Percentiles rank a stretch among this genome's conserved stretches.
phyloP scores from a whole-genome alignment of 2,113 vertebrate species.

The Xerus inauris region DNA sequence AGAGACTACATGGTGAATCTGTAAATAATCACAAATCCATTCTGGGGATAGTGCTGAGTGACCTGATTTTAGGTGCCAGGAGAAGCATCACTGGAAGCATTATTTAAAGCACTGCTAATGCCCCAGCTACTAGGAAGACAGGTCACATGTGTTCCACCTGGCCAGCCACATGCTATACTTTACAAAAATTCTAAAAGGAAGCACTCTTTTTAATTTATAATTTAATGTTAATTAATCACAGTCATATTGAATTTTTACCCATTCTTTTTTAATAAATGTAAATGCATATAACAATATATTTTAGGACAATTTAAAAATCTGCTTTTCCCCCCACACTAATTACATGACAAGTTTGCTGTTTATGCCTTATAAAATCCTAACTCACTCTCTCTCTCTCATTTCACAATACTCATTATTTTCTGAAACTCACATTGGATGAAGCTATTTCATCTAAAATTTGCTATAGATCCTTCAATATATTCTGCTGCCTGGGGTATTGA shows the following conservation, averaged over 20 bases:
- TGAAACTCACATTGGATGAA: constrained; percentile 66
- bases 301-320: neutral
- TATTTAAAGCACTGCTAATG: neutral
- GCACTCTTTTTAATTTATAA: constrained; percentile 4
- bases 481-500: constrained; percentile 49
- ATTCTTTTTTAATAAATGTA: constrained; percentile 11
- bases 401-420: constrained; percentile 72
- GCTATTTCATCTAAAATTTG: constrained; percentile 71
- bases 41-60: neutral
- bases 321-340: neutral
- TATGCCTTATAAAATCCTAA: constrained; percentile 50
- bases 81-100: neutral
- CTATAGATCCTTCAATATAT: constrained; percentile 67
- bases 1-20: neutral
- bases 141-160: neutral
- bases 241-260: neutral
- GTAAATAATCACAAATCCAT: neutral
- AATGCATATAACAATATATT: neutral
- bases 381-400: constrained; percentile 11
- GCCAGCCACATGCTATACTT: neutral
- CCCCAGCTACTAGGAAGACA: neutral
- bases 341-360: neutral
- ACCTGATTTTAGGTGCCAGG: neutral
- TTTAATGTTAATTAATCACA: neutral
- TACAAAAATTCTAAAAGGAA: neutral